Evolutionary conservation across 2,888 invertebrate genomes (phyloP), one percentile per base, ranked within the genome.

Genomic region (Diaprepes abbreviatus): DNA sequence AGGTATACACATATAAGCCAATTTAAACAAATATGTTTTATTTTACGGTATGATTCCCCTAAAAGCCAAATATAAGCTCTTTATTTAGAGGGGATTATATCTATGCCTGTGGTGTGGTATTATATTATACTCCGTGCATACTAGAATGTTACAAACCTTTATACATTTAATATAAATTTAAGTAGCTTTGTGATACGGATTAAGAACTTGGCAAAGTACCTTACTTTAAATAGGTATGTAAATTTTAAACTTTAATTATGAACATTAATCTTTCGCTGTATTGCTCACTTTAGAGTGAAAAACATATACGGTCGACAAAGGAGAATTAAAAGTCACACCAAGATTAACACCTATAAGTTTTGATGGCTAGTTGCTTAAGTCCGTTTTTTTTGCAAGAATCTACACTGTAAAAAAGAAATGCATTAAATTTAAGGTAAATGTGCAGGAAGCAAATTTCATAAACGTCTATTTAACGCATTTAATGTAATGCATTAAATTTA

Each of bases 141-240:
- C 69, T 65, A 55, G 70, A 54, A 65, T 55, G 65, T 65, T 28
- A 60, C 59, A 54, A 60, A 70, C 70, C 70, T 65, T 60, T 70
- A 43, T 65, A 65, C 70, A 40, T 70, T 70, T 70, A 70, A 59
- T 70, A 70, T 70, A 65, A 70, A 70, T 70, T 70, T 65, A 70
- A 70, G 65, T 60, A 70, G 70, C 43, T 70, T 48, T 70, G 70
- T 54, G 65, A 65, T 59, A 55, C 59, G 70, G 70, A 70, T 70
- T 70, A 70, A 60, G 59, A 60, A 70, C 59, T 65, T 70, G 70
- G 65, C 70, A 55, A 55, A 70, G 59, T 60, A 60, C 45, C 48
- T 54, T 54, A 45, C 33, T 35, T 43, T 58, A 65, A 70, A 70
- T 70, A 70, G 65, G 43, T 70, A 70, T 65, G 70, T 59, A 65